Percentiles rank a stretch among this genome's conserved stretches.
Conservation (phyloP, 2,113 vertebrate species). For the Cephalopterus ornatus region DNA sequence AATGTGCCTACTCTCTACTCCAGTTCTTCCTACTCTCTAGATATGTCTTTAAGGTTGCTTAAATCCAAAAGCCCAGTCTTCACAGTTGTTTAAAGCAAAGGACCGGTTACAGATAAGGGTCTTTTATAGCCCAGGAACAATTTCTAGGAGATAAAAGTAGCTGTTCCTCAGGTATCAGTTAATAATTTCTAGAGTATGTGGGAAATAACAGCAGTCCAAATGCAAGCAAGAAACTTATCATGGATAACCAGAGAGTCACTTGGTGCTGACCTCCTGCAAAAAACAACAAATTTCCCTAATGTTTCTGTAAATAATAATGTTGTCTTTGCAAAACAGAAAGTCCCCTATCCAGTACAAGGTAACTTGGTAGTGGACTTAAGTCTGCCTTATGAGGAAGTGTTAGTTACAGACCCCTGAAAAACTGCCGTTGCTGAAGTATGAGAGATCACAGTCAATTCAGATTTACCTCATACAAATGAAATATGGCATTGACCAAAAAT, state of each 20-base stretch:
- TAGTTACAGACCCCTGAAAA: background rate
- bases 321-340: constrained; percentile 36
- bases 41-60: background rate
- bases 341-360: background rate
- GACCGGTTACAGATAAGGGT: background rate
- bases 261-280: background rate
- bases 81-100: background rate
- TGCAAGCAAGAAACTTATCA: background rate
- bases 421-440: background rate
- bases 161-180: background rate
- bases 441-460: background rate
- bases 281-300: background rate
- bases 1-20: background rate
- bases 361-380: background rate
- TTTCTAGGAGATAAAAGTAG: background rate
- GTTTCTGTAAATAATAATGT: constrained; percentile 25
- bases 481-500: background rate
- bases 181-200: background rate
- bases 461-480: background rate
- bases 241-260: background rate
- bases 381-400: background rate
- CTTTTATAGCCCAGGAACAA: background rate
- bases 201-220: constrained; percentile 1
- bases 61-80: background rate
- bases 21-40: background rate